phyloP scores from a whole-genome alignment of 2,797 vertebrate genomes.

The Sylvilagus floridanus region DNA sequence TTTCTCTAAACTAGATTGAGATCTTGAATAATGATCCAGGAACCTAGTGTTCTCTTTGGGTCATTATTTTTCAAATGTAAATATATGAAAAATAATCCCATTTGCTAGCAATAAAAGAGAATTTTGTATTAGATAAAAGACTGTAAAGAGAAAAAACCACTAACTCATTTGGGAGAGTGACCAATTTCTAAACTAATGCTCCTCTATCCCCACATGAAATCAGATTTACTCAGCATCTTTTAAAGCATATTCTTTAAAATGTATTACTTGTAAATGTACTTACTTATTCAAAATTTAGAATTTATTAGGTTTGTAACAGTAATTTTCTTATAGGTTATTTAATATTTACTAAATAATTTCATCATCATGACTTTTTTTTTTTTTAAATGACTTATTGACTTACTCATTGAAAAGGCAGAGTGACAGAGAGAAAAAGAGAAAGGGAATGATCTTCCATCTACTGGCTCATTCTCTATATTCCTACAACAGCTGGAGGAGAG shows the following conservation, averaged over 20 bases:
- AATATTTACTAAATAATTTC: not conserved
- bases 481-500: too few relatives aligned
- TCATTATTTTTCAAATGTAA: slow-evolving; percentile 10
- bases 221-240: not conserved
- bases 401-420: too few relatives aligned
- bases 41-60: not conserved
- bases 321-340: not conserved
- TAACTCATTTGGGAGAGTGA: not conserved
- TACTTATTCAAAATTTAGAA: not conserved
- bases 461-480: too few relatives aligned
- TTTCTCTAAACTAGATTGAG: not conserved
- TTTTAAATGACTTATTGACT: too few relatives aligned
- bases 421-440: too few relatives aligned
- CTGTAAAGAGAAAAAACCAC: not conserved
- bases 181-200: not conserved
- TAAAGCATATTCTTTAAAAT: not conserved
- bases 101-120: not conserved
- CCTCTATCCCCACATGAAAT: not conserved
- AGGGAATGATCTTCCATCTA: too few relatives aligned
- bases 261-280: not conserved
- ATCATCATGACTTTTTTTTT: not conserved
- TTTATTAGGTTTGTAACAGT: not conserved
- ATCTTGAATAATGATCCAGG: not conserved
- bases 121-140: not conserved
- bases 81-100: not conserved